Percentiles rank a stretch among this genome's conserved stretches.
Conservation (phyloP, 2,113 vertebrate species). For the Nymphicus hollandicus region DNA sequence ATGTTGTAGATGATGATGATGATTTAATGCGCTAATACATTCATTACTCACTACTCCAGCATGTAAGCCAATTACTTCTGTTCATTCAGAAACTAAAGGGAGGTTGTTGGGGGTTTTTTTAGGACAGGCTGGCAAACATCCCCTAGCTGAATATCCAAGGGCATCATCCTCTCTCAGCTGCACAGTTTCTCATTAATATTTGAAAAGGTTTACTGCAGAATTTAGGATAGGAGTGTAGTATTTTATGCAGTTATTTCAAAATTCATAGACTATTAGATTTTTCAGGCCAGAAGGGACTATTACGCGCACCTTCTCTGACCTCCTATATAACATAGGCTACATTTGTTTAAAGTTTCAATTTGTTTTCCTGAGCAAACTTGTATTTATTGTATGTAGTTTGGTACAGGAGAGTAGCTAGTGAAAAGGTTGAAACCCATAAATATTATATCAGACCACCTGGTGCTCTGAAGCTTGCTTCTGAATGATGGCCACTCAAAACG, state of each 20-base stretch:
- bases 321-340: neutral
- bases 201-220: slow-evolving; percentile 33
- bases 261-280: slow-evolving; percentile 36
- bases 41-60: neutral
- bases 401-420: neutral
- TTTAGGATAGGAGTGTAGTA: neutral
- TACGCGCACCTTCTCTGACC: slow-evolving; percentile 16
- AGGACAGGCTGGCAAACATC: neutral
- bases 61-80: neutral
- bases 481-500: neutral
- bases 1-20: neutral
- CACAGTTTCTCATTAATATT: slow-evolving; percentile 40
- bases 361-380: slow-evolving; percentile 48
- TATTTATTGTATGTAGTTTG: slow-evolving; percentile 9
- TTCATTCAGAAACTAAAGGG: neutral
- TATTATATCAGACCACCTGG: slow-evolving; percentile 57
- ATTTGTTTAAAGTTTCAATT: slow-evolving; percentile 61
- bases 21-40: neutral
- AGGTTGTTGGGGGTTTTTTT: neutral
- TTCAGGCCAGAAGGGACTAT: slow-evolving; percentile 8
- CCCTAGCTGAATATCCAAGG: slow-evolving; percentile 2
- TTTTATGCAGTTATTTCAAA: slow-evolving; percentile 41
- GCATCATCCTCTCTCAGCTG: neutral
- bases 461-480: slow-evolving; percentile 1
- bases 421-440: slow-evolving; percentile 45